Evolutionary conservation across 2,797 vertebrate genomes (phyloP).

Genomic region (Acanthurus tractus): DNA sequence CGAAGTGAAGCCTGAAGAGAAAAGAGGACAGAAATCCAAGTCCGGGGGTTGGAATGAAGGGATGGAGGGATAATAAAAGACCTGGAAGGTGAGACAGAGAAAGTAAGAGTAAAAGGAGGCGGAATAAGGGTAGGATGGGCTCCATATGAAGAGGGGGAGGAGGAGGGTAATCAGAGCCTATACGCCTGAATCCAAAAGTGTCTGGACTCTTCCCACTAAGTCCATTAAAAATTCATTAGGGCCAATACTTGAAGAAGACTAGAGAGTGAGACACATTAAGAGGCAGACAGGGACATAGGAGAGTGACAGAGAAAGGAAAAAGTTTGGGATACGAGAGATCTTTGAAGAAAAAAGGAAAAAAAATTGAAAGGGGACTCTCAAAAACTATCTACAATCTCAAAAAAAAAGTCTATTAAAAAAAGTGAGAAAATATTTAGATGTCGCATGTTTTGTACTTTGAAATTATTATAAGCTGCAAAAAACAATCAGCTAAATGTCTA

Average conservation of each 20-base stretch:
- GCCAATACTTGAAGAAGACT: conserved; percentile 56
- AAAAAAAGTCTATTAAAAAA: not conserved
- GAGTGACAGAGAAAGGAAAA: conserved; percentile 28
- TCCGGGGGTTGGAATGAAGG: conserved; percentile 51
- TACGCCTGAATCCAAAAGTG: conserved; percentile 75
- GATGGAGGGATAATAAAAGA: conserved; percentile 60
- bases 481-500: not conserved
- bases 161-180: conserved; percentile 75
- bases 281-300: conserved; percentile 27
- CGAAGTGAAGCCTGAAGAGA: conserved; percentile 42
- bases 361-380: not conserved
- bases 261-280: conserved; percentile 44
- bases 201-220: conserved; percentile 80
- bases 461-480: not conserved
- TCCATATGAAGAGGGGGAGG: conserved; percentile 24
- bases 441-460: conserved; percentile 2
- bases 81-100: conserved; percentile 53
- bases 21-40: conserved; percentile 67
- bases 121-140: conserved; percentile 49
- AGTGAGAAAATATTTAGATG: not conserved
- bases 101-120: conserved; percentile 58
- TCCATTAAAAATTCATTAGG: conserved; percentile 83
- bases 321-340: conserved; percentile 6
- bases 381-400: not conserved
- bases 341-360: not conserved